Evolutionary conservation across 2,113 vertebrate genomes (phyloP).

Genomic region (Maccullochella peelii): DNA sequence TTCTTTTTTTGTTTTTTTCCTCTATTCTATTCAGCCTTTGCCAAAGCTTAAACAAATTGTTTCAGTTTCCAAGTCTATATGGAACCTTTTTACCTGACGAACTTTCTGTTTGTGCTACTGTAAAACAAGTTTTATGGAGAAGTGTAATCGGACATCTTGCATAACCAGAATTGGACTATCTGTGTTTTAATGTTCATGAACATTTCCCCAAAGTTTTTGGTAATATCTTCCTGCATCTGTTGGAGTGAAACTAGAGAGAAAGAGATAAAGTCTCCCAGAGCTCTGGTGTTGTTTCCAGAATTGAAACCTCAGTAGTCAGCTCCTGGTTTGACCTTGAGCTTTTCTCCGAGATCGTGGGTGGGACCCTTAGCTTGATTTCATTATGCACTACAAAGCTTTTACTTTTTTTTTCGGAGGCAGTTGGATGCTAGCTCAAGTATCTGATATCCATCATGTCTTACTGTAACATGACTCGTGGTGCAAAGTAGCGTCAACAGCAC

Average conservation of each 20-base stretch:
- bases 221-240: conserved; percentile 17
- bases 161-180: neutral
- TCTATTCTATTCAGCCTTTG: neutral
- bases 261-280: neutral
- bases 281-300: conserved; percentile 34
- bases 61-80: too few relatives aligned
- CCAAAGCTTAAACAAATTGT: neutral
- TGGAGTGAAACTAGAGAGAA: conserved; percentile 14
- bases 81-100: neutral
- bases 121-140: neutral
- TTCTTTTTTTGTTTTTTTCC: neutral
- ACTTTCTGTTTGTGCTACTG: neutral
- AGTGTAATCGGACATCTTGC: neutral
- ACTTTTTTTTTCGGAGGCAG: conserved; percentile 41
- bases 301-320: conserved; percentile 53
- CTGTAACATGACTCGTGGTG: conserved; percentile 46
- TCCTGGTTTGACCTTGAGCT: conserved; percentile 45
- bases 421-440: conserved; percentile 31
- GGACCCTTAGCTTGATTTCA: conserved; percentile 47
- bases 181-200: neutral
- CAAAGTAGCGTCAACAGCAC: conserved; percentile 48
- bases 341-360: conserved; percentile 27
- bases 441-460: conserved; percentile 46
- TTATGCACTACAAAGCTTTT: conserved; percentile 27
- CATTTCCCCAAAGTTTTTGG: neutral